Conservation (phyloP, 2,888 invertebrate genomes). For the Patella depressa region DNA sequence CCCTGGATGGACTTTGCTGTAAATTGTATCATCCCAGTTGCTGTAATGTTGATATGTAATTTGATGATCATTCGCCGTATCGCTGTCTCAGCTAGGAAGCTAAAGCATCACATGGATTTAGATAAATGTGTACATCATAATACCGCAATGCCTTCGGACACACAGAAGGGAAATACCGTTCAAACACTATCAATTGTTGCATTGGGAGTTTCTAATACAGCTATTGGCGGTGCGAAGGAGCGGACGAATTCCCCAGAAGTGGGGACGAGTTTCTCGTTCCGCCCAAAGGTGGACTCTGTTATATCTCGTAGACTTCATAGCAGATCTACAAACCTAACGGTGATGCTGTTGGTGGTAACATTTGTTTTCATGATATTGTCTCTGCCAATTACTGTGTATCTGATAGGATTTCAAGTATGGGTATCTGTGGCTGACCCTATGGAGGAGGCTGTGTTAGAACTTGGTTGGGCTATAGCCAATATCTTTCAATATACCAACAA, state of each 20-base stretch:
- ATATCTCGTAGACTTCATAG: not conserved
- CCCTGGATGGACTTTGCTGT: constrained; percentile 59
- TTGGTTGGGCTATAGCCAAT: constrained; percentile 56
- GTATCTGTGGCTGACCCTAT: constrained; percentile 30
- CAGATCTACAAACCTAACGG: constrained; percentile 43
- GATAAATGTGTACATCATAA: not conserved
- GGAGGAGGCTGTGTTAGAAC: constrained; percentile 40
- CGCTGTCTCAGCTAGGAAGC: constrained; percentile 33
- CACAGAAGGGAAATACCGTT: not conserved
- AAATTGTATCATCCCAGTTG: constrained; percentile 52
- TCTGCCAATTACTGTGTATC: constrained; percentile 53
- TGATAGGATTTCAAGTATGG: constrained; percentile 53
- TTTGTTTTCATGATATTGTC: constrained; percentile 53
- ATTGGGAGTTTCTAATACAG: not conserved
- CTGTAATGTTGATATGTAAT: constrained; percentile 54
- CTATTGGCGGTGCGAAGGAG: not conserved
- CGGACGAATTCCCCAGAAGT: not conserved
- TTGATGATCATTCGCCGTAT: constrained; percentile 52
- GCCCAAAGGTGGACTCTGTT: not conserved
- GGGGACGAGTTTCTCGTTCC: not conserved
- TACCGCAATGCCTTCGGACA: not conserved
- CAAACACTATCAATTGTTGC: not conserved
- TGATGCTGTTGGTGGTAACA: constrained; percentile 53
- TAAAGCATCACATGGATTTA: constrained; percentile 30
- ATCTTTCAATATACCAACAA: constrained; percentile 59